A percentile compares a stretch with the other conserved stretches of the same genome.
Evolutionary conservation across 2,888 invertebrate species (phyloP).

Genomic region (Dorcus parallelipipedus): DNA sequence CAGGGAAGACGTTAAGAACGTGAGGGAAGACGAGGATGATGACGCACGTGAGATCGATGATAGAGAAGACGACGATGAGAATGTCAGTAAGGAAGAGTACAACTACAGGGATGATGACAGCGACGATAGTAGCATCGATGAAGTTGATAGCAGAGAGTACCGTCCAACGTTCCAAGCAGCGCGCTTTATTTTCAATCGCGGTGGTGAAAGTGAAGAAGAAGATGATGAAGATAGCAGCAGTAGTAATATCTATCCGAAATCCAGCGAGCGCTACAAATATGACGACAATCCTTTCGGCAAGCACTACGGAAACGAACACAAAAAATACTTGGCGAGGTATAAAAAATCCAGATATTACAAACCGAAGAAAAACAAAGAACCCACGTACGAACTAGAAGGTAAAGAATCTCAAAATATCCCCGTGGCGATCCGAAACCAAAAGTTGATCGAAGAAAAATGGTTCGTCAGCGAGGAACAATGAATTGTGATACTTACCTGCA

Average conservation of each 20-base stretch:
- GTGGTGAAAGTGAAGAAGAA: constrained; percentile 14
- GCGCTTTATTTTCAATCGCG: constrained; percentile 9
- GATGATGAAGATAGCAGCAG: constrained; percentile 19
- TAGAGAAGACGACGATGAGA: constrained; percentile 22
- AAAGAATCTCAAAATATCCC: constrained; percentile 28
- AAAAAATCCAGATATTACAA: constrained; percentile 21
- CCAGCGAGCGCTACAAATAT: constrained; percentile 6
- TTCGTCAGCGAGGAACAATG: constrained; percentile 22
- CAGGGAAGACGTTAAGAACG: too few species aligned
- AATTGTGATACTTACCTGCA: too few species aligned
- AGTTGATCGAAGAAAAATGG: constrained; percentile 30
- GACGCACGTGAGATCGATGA: constrained; percentile 17
- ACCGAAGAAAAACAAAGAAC: constrained; percentile 9
- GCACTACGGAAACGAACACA: constrained; percentile 3
- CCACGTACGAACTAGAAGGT: constrained; percentile 21
- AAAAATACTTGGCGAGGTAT: constrained; percentile 1
- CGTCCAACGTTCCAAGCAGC: constrained; percentile 15
- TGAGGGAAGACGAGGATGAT: constrained; percentile 10
- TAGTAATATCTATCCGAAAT: constrained; percentile 3
- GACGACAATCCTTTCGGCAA: constrained; percentile 7
- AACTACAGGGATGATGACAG: constrained; percentile 19
- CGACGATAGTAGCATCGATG: constrained; percentile 17
- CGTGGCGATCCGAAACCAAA: constrained; percentile 22
- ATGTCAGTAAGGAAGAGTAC: constrained; percentile 16
- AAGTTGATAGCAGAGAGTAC: constrained; percentile 14